Evolutionary conservation across 2,113 vertebrate species (phyloP).

Genomic region (Cercocebus atys): DNA sequence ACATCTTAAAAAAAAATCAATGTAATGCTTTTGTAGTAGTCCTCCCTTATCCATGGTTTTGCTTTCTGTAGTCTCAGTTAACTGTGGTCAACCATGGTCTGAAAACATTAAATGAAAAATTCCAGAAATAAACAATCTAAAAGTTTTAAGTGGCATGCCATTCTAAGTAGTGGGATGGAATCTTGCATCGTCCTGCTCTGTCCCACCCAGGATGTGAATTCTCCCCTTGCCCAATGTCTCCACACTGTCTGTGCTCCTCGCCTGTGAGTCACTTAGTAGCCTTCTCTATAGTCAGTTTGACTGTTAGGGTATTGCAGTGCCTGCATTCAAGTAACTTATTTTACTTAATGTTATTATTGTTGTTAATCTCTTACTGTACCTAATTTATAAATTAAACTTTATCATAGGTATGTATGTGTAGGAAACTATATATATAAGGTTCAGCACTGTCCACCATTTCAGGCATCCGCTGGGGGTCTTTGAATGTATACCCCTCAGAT

Average conservation of each 20-base stretch:
- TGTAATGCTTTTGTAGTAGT: neutral
- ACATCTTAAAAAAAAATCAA: neutral
- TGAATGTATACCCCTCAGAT: neutral
- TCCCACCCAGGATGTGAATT: neutral
- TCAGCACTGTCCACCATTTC: neutral
- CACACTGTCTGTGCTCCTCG: neutral
- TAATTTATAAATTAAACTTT: neutral
- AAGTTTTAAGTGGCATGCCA: neutral
- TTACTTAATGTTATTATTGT: neutral
- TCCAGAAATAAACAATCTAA: neutral
- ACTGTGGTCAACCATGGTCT: neutral
- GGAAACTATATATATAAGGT: neutral
- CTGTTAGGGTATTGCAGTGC: neutral
- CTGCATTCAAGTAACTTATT: neutral
- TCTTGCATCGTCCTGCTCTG: neutral
- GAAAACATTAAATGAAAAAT: neutral
- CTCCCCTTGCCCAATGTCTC: neutral
- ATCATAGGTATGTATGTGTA: neutral
- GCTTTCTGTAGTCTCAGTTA: neutral
- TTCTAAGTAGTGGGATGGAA: neutral
- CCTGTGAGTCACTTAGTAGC: neutral
- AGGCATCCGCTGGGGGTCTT: neutral
- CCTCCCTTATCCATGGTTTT: neutral
- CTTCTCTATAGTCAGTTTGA: neutral
- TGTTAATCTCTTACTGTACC: neutral